phyloP scores from a whole-genome alignment of 2,797 vertebrate species.

The Girardinus metallicus region DNA sequence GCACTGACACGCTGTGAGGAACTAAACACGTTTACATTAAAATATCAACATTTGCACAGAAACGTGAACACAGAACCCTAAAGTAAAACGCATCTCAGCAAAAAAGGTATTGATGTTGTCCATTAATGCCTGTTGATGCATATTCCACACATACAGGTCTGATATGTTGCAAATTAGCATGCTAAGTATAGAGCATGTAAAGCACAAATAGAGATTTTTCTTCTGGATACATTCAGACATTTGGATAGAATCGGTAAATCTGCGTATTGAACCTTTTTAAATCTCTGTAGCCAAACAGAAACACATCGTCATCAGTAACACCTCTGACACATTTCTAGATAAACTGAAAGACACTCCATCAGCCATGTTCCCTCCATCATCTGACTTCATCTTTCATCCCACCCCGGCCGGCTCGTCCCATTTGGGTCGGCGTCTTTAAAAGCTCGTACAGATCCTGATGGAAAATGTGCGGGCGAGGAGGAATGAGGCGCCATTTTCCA shows the following conservation, averaged over 20 bases:
- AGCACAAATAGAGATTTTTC: too few species aligned
- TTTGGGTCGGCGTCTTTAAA: slow-evolving; percentile 52
- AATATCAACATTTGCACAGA: too few species aligned
- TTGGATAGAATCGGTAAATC: slow-evolving; percentile 12
- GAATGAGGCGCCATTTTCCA: slow-evolving; percentile 10
- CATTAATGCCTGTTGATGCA: background rate
- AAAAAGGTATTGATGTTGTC: background rate
- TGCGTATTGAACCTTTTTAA: slow-evolving; percentile 35
- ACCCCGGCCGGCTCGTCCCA: slow-evolving; percentile 40
- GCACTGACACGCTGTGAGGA: too few species aligned
- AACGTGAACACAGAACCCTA: too few species aligned
- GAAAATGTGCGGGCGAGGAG: slow-evolving; percentile 1
- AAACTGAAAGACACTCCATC: slow-evolving; percentile 30
- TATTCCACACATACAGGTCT: background rate
- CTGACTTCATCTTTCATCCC: slow-evolving; percentile 59
- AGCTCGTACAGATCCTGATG: slow-evolving; percentile 20
- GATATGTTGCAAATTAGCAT: background rate
- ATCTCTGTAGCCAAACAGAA: background rate
- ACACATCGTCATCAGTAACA: slow-evolving; percentile 40
- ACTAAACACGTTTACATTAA: too few species aligned
- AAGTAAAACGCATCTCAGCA: too few species aligned
- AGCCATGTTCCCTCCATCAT: slow-evolving; percentile 42
- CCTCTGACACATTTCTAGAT: slow-evolving; percentile 49
- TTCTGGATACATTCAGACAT: background rate
- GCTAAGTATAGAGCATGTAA: background rate